Evolutionary conservation across 2,113 vertebrate genomes (phyloP).

Genomic region (Telmatochromis sp.): DNA sequence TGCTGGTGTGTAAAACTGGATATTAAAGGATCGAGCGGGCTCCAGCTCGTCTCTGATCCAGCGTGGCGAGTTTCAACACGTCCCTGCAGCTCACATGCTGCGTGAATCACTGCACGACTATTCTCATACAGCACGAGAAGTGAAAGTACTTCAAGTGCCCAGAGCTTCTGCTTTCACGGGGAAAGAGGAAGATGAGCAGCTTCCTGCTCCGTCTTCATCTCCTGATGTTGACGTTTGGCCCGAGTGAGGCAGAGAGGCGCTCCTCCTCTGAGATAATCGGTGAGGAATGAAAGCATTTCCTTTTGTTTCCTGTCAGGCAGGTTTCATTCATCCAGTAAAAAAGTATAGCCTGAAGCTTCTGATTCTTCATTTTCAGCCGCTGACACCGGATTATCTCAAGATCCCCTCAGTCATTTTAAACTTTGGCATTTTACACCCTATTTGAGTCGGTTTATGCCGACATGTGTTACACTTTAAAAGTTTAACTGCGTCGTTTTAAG

Average conservation of each 20-base stretch:
- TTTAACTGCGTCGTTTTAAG: background rate
- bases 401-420: background rate
- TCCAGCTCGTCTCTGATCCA: background rate
- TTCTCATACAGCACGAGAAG: conserved; percentile 19
- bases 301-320: background rate
- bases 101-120: conserved; percentile 34
- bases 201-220: background rate
- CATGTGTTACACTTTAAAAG: background rate
- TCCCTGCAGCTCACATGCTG: background rate
- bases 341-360: background rate
- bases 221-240: background rate
- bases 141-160: background rate
- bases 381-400: background rate
- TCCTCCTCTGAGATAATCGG: background rate
- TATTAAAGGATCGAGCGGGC: background rate
- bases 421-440: background rate
- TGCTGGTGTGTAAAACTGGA: background rate
- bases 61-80: conserved; percentile 35
- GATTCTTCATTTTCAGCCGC: background rate
- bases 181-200: background rate
- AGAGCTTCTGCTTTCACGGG: conserved; percentile 15
- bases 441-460: background rate
- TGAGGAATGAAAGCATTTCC: background rate
- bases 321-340: background rate
- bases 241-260: background rate